Conservation (phyloP, 92 coral and sea anemone species). For the Epizoanthus rinbou region DNA sequence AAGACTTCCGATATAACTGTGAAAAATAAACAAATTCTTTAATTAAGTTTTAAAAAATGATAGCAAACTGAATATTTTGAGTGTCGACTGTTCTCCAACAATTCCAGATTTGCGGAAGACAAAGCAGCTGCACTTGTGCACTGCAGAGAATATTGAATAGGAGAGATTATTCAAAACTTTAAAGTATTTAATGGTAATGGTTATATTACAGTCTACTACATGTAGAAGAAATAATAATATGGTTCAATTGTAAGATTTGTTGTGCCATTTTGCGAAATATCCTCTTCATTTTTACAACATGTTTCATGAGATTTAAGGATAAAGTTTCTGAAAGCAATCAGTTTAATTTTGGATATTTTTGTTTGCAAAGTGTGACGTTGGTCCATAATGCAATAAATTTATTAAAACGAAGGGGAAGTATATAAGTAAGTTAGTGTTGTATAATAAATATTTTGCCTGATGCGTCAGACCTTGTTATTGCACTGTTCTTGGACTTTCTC, state of each 20-base stretch:
- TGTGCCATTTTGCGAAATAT: neutral
- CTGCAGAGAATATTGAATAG: neutral
- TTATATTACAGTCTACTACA: too few species aligned
- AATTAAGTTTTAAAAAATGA: neutral
- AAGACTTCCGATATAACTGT: too few species aligned
- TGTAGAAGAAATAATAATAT: neutral
- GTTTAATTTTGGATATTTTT: too few species aligned
- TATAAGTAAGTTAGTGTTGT: too few species aligned
- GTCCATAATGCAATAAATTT: too few species aligned
- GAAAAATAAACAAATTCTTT: too few species aligned
- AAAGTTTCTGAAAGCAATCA: too few species aligned
- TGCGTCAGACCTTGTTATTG: too few species aligned
- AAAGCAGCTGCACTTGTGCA: neutral
- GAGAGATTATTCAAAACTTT: conserved; percentile 2
- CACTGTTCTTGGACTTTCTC: too few species aligned
- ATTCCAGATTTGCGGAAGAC: neutral
- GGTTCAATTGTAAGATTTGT: neutral
- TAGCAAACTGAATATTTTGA: neutral
- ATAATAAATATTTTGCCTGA: too few species aligned
- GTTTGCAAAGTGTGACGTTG: too few species aligned
- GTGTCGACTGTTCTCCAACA: neutral
- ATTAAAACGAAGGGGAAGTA: too few species aligned
- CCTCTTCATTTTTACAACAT: neutral
- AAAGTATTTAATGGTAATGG: neutral
- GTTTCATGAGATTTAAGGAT: neutral